These are phyloP conservation scores for Indicator maculatus DNA, from an alignment of 2,113 vertebrate species.

Conservation along the genomic window DNA sequence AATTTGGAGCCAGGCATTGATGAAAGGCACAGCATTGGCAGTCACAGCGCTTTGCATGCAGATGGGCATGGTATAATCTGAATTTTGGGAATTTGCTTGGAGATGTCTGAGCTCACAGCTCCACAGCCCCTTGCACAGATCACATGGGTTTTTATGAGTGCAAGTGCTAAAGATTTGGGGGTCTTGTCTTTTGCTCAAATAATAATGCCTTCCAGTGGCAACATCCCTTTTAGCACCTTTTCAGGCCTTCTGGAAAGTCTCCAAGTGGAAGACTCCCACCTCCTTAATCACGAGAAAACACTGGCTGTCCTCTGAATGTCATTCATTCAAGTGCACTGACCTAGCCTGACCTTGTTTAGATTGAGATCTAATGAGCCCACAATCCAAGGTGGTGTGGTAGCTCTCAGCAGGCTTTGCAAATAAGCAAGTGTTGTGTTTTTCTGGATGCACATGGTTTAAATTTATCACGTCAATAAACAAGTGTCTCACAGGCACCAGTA, in stretches of 20 bases:
- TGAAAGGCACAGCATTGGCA: background rate
- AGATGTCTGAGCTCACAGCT: background rate
- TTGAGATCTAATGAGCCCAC: slow-evolving; percentile 59
- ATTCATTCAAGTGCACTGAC: slow-evolving; percentile 45
- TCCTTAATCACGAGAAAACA: slow-evolving; percentile 25
- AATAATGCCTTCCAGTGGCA: slow-evolving; percentile 2
- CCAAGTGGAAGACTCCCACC: slow-evolving; percentile 46
- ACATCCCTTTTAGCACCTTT: slow-evolving; percentile 32
- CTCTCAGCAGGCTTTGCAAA: slow-evolving; percentile 56
- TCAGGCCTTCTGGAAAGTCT: slow-evolving; percentile 43
- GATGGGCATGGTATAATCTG: rapidly evolving
- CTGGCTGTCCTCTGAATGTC: slow-evolving; percentile 29
- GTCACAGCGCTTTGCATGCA: background rate
- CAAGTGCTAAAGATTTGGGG: background rate
- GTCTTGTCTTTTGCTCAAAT: background rate
- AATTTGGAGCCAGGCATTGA: background rate
- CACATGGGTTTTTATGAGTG: background rate
- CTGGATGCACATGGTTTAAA: slow-evolving; percentile 39
- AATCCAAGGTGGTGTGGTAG: slow-evolving; percentile 35
- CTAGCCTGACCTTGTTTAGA: slow-evolving; percentile 58
- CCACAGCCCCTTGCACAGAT: background rate
- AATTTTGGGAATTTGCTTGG: background rate
- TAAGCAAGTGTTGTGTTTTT: slow-evolving; percentile 25
- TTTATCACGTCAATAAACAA: slow-evolving; percentile 64
- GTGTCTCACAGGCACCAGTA: slow-evolving; percentile 3